A percentile compares a stretch with the other conserved stretches of the same genome.
Evolutionary conservation across 2,797 vertebrate species (phyloP).

Genomic region (Danio kyathit): DNA sequence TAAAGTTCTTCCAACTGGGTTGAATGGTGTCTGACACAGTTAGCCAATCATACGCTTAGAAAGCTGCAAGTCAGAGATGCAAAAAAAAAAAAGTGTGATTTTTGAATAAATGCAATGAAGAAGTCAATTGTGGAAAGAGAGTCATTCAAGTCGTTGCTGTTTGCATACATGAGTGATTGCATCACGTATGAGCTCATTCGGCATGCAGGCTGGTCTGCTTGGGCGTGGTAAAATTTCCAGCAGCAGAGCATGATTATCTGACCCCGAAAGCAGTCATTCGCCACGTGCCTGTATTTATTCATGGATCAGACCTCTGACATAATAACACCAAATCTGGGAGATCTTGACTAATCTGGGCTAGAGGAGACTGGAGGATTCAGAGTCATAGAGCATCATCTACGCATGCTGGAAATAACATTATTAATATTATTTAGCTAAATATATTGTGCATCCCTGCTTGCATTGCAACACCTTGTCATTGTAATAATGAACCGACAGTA

Average conservation of each 20-base stretch:
- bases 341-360: neutral
- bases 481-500: neutral
- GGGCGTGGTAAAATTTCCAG: constrained; percentile 33
- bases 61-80: neutral
- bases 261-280: constrained; percentile 25
- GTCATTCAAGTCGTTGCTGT: neutral
- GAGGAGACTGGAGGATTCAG: neutral
- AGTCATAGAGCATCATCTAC: neutral
- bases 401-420: neutral
- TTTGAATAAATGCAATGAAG: neutral
- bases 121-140: constrained; percentile 9
- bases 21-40: constrained; percentile 30
- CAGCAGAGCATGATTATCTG: constrained; percentile 20
- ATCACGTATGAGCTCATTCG: constrained; percentile 44
- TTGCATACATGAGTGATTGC: constrained; percentile 25
- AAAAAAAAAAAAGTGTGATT: neutral
- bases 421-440: neutral
- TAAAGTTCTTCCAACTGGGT: constrained; percentile 45
- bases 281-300: constrained; percentile 37
- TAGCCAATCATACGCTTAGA: neutral
- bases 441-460: neutral
- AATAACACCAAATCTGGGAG: constrained; percentile 1
- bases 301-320: constrained; percentile 21
- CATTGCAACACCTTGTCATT: neutral
- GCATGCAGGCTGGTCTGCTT: constrained; percentile 10